A percentile compares a stretch with the other conserved stretches of the same genome.
Conservation (phyloP, 2,797 vertebrate species). For the Falco concolor region DNA sequence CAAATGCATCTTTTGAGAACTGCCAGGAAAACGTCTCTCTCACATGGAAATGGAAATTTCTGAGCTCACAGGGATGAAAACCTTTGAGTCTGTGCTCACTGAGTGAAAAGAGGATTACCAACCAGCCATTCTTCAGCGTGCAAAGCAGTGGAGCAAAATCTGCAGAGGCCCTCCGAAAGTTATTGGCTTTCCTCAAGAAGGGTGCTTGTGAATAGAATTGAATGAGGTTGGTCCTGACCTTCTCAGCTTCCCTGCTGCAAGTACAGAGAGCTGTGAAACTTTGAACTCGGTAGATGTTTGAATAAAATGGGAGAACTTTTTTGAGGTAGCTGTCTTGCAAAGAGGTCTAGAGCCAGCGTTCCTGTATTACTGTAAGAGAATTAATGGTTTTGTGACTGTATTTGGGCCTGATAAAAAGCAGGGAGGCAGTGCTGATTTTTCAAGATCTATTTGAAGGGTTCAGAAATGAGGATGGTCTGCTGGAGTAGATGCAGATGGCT, state of each 20-base stretch:
- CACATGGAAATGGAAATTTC: conserved; percentile 63
- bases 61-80: conserved; percentile 50
- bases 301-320: background rate
- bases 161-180: conserved; percentile 35
- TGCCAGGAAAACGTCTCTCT: conserved; percentile 63
- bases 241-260: background rate
- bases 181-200: conserved; percentile 43
- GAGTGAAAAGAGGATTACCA: conserved; percentile 54
- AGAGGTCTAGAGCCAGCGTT: background rate
- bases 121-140: conserved; percentile 17
- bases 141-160: background rate
- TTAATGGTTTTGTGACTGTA: background rate
- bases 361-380: background rate
- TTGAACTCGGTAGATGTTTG: background rate
- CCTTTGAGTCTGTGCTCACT: conserved; percentile 22
- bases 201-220: conserved; percentile 6
- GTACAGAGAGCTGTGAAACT: background rate
- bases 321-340: background rate
- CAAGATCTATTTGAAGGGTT: background rate
- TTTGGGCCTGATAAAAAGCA: background rate
- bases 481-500: conserved; percentile 39
- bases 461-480: background rate
- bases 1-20: conserved; percentile 61
- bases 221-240: background rate
- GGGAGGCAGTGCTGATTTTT: background rate